Conservation (phyloP, 2,113 vertebrate species). For the Echinops telfairi region DNA sequence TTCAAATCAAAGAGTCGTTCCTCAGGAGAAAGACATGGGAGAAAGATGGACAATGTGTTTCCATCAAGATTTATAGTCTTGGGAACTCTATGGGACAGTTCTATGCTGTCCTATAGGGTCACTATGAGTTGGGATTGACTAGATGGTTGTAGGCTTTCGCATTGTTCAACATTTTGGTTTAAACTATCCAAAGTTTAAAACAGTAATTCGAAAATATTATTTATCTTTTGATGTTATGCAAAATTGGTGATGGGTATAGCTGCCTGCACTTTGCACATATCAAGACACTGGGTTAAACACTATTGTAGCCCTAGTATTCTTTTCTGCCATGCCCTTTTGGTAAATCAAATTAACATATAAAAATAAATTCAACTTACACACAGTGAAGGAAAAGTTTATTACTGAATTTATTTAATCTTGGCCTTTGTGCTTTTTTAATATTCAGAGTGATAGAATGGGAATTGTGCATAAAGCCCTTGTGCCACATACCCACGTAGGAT, state of each 20-base stretch:
- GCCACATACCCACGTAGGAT: too few species aligned
- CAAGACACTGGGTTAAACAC: not conserved
- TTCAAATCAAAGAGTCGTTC: not conserved
- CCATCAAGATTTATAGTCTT: not conserved
- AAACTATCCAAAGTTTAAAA: not conserved
- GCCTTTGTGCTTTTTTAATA: not conserved
- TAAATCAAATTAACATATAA: not conserved
- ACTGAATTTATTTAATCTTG: not conserved
- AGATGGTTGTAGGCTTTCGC: not conserved
- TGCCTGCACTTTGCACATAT: not conserved
- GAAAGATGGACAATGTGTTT: not conserved
- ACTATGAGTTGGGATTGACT: not conserved
- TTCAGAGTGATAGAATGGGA: not conserved
- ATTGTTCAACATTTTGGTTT: not conserved
- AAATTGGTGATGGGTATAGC: not conserved
- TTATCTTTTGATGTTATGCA: not conserved
- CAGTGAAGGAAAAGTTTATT: not conserved
- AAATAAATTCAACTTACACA: not conserved
- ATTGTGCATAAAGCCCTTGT: too few species aligned
- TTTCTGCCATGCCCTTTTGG: not conserved
- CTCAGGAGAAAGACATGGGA: not conserved
- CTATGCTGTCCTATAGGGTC: too few species aligned
- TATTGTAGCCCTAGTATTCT: not conserved
- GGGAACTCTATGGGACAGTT: too few species aligned
- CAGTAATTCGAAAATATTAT: not conserved